Percentiles rank a stretch among this genome's conserved stretches.
Evolutionary conservation across 2,888 invertebrate species (phyloP).

Genomic region (Andrena haemorrhoa): DNA sequence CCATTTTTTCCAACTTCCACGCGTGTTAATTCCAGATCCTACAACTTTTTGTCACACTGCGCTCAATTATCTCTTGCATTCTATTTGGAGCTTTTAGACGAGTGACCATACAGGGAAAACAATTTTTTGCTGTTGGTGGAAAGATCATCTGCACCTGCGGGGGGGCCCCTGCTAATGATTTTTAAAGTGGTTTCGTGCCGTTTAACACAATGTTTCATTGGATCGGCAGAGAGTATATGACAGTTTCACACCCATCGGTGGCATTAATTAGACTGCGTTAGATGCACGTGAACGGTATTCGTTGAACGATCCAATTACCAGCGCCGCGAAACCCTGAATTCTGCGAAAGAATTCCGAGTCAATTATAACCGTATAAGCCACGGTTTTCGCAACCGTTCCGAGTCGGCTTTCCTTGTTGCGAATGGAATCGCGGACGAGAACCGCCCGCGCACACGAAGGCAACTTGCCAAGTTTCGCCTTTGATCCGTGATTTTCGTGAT

Average conservation of each 20-base stretch:
- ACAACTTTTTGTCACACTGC: too few species aligned
- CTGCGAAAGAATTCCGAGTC: constrained; percentile 51
- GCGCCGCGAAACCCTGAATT: constrained; percentile 28
- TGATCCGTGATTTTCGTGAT: constrained; percentile 54
- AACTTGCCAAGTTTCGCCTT: constrained; percentile 60
- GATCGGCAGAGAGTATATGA: neutral
- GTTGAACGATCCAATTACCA: constrained; percentile 36
- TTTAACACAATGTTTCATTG: neutral
- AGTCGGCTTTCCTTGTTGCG: constrained; percentile 32
- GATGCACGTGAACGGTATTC: constrained; percentile 5
- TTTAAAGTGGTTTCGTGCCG: neutral
- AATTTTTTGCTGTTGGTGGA: too few species aligned
- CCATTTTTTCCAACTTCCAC: constrained; percentile 21
- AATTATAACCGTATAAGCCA: constrained; percentile 27
- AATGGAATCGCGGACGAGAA: constrained; percentile 39
- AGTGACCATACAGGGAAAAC: too few species aligned
- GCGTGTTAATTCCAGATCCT: constrained; percentile 1
- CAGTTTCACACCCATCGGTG: neutral
- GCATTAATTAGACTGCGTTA: constrained; percentile 28
- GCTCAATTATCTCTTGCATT: too few species aligned
- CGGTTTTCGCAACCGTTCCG: constrained; percentile 47
- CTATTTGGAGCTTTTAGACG: too few species aligned
- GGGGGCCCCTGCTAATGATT: too few species aligned
- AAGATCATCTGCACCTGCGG: too few species aligned
- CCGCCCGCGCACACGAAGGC: constrained; percentile 51